Evolutionary conservation across 2,797 vertebrate species (phyloP).

Genomic region (Melanotaenia nigrans): DNA sequence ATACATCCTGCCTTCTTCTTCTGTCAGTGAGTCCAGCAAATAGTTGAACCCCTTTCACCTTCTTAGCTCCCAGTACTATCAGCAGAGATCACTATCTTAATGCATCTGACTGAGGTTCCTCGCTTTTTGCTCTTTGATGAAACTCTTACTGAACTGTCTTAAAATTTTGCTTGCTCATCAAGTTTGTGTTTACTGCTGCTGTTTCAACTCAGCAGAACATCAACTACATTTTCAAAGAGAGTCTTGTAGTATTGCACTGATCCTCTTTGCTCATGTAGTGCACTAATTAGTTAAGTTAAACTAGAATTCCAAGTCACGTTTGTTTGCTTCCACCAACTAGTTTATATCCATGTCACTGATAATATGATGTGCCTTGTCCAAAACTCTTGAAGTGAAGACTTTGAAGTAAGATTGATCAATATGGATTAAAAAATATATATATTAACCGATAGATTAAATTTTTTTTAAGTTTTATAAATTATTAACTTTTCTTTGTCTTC

Average conservation of each 20-base stretch:
- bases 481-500: background rate
- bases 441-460: no score
- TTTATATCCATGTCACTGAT: background rate
- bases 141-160: constrained; percentile 25
- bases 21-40: constrained; percentile 20
- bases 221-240: constrained; percentile 16
- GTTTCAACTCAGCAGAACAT: constrained; percentile 30
- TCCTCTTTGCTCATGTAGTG: constrained; percentile 43
- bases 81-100: constrained; percentile 16
- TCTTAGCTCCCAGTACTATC: constrained; percentile 3
- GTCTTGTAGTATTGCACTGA: constrained; percentile 16
- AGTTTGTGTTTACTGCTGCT: constrained; percentile 19
- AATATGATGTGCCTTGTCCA: background rate
- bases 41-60: constrained; percentile 14
- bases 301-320: background rate
- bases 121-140: constrained; percentile 22
- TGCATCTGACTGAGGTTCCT: constrained; percentile 23
- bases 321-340: background rate
- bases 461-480: background rate
- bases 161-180: constrained; percentile 34
- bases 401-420: background rate
- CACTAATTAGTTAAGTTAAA: constrained; percentile 38
- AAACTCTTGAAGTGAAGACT: background rate
- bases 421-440: background rate
- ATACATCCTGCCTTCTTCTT: constrained; percentile 35